Base-by-base conservation (phyloP, 2,888 invertebrate species). In the Pristionchus entomophagus region DNA sequence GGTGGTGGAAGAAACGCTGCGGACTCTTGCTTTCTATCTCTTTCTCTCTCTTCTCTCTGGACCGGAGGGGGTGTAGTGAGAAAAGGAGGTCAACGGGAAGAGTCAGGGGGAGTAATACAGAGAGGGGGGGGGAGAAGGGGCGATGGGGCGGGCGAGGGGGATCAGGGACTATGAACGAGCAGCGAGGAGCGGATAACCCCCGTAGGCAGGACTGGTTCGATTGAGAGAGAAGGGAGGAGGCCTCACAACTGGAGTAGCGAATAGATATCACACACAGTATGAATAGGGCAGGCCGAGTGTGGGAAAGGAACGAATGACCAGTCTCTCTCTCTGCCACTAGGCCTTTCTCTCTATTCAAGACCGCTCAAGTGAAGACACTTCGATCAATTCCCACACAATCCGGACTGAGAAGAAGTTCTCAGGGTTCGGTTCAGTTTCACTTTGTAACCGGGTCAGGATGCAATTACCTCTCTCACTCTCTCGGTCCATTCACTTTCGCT, bases 71-170 rank as follows among this genome's bases (percentile, higher is more conserved):
- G 49, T 41, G 77, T 19, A n/a, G 65, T 49, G 49, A 80, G 78
- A 41, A 80, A 80, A 80, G 78, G 78, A 53, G 78, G 78, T 80
- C 78, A 80, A 80, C 78, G 51, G 78, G 29, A 32, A 80, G 78
- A 32, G 32, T 32, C 78, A 38, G 26, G 59, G 82, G 32, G 29
- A 82, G 82, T 41, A 45, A 59, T 59, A 59, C n/a, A 51, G 45
- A 62, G 62, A 59, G 59, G 51, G 82, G 29, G 82, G 59, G 59
- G 41, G 35, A 29, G 82, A 62, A 22, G 45, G 38, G 32, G 35
- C n/a, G 82, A 62, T 59, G 49, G 82, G 49, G 62, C 38, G 62
- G 82, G 19, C 53, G 53, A 59, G 59, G 38, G 32, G 59, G 82
- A 59, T 41, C 32, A 59, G 49, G 59, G 82, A 45, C 38, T 59